Base-by-base conservation (phyloP, 2,797 vertebrate species). In the Pyrocephalus nanus region DNA sequence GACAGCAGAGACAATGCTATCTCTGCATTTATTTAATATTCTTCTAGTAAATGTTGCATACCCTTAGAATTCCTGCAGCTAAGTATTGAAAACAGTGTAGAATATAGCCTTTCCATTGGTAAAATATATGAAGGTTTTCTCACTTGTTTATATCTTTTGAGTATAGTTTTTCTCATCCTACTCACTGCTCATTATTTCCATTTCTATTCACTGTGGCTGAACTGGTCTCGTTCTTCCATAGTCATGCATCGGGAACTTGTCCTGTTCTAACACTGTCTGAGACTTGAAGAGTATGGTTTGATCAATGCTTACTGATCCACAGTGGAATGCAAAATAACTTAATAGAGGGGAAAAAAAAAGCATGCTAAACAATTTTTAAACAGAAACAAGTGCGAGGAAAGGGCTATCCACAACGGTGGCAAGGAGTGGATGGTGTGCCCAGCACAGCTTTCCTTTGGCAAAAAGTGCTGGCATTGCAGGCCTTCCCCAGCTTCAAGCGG, bases 381-480 rank as follows among this genome's bases (percentile, higher is more conserved):
- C 32, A 42, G 48, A 18, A 73, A 32, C 55, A 86, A 11, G 25
- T 83, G 27, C 77, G 92, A 74, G 34, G 72, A 40, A 82, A 53
- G 15, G 54, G 53, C 53, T 60, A 73, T 80, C 95, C 78, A 84
- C 75, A 54, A 92, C 62, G 25, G 81, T 66, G 72, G 27, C 74
- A 90, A 42, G 93, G 88, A 95, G 86, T 2, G 42, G 72, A 55
- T 92, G 29, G 36, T 94, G 26, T 53, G n/a, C 80, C 82, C 94
- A 94, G 90, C 78, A 32, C 70, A 92, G 17, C 96, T 96, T 94
- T 91, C 80, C 34, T 86, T 62, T 79, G 95, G 93, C 94, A 97
- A 96, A 97, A 75, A 94, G 77, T 53, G 48, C 67, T 92, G 42
- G 64, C 14, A 2, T 90, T 91, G 57, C 67, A 61, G 95, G 80